These are phyloP conservation scores for Tenthredo amoena DNA, from an alignment of 2,888 invertebrate genomes.

Conservation along the genomic window DNA sequence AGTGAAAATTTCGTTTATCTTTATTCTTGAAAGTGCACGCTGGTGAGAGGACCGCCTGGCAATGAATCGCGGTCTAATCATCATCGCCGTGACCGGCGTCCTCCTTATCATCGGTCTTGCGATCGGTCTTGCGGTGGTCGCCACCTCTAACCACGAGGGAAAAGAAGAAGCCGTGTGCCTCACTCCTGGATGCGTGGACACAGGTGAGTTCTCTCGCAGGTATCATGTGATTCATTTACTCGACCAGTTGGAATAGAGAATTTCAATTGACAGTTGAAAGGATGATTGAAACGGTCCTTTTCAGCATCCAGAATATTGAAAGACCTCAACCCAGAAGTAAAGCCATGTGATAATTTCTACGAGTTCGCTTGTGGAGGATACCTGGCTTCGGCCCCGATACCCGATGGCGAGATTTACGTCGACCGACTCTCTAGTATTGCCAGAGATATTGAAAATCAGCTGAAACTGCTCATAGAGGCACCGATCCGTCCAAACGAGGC, in stretches of 20 bases:
- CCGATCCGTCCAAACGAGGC: slow-evolving; percentile 82
- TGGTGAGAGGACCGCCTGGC: slow-evolving; percentile 67
- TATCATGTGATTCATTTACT: not conserved
- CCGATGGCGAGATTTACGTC: slow-evolving; percentile 90
- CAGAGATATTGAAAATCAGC: slow-evolving; percentile 87
- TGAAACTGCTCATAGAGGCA: slow-evolving; percentile 85
- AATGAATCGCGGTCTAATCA: slow-evolving; percentile 85
- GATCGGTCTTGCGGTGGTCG: slow-evolving; percentile 78
- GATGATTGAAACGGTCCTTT: slow-evolving; percentile 28
- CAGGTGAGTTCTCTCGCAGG: slow-evolving; percentile 79
- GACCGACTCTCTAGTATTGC: slow-evolving; percentile 88
- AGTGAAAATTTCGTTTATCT: not conserved
- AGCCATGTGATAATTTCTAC: slow-evolving; percentile 92
- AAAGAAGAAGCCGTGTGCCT: not conserved
- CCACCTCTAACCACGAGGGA: slow-evolving; percentile 61
- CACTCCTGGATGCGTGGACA: slow-evolving; percentile 83
- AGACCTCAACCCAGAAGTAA: slow-evolving; percentile 85
- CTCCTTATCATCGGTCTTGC: slow-evolving; percentile 83
- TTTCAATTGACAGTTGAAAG: not conserved
- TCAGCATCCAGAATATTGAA: slow-evolving; percentile 85
- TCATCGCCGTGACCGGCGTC: slow-evolving; percentile 82
- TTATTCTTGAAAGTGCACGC: not conserved
- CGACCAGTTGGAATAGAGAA: not conserved
- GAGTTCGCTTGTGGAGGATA: slow-evolving; percentile 90
- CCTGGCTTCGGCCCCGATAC: slow-evolving; percentile 85